These are phyloP conservation scores for Cyprinodon diabolis DNA, from an alignment of 2,797 vertebrate genomes.

Conservation along the genomic window DNA sequence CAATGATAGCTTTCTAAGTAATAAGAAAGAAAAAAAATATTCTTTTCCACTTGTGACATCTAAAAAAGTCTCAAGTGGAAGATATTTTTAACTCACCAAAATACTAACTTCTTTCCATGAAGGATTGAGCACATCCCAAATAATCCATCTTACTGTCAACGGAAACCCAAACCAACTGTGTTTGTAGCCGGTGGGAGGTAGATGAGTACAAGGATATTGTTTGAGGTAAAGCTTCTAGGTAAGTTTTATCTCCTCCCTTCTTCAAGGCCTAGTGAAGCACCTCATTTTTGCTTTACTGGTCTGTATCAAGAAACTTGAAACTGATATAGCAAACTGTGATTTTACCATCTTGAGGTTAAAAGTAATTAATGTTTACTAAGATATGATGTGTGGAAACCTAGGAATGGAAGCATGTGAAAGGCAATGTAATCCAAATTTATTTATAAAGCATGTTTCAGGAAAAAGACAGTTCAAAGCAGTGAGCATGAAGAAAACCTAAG, in stretches of 20 bases:
- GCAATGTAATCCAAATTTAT: too few relatives aligned
- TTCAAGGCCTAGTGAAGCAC: slow-evolving; percentile 44
- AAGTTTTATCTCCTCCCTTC: slow-evolving; percentile 36
- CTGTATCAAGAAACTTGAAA: slow-evolving; percentile 11
- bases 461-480: too few relatives aligned
- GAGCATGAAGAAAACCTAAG: too few relatives aligned
- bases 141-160: slow-evolving; percentile 17
- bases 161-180: slow-evolving; percentile 36
- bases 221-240: slow-evolving; percentile 13
- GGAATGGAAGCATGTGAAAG: background rate
- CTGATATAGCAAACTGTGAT: slow-evolving; percentile 11
- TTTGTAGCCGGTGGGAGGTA: slow-evolving; percentile 21
- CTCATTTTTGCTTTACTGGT: slow-evolving; percentile 6
- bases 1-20: background rate
- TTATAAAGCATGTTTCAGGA: too few relatives aligned
- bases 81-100: slow-evolving; percentile 57
- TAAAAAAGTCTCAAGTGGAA: background rate
- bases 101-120: slow-evolving; percentile 22
- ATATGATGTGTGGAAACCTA: background rate
- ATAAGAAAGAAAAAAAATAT: too few relatives aligned
- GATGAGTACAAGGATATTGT: slow-evolving; percentile 25
- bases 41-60: background rate
- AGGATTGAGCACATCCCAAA: slow-evolving; percentile 3
- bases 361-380: background rate
- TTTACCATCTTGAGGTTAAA: background rate